A percentile compares a stretch with the other conserved stretches of the same genome.
phyloP scores from a whole-genome alignment of 2,888 invertebrate species.

The Odontothrips loti region DNA sequence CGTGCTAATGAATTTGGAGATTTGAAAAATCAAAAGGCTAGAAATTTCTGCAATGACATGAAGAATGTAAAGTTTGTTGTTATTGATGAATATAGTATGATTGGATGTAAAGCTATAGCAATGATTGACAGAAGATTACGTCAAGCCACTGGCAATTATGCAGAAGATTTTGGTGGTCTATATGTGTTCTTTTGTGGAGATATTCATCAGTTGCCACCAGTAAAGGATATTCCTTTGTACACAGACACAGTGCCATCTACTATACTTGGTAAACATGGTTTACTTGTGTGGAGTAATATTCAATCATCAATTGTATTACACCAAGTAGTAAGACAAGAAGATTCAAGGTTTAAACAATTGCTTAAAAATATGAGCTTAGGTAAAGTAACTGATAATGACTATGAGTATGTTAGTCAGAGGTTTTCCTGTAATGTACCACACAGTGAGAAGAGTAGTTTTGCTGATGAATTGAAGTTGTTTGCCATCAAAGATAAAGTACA shows the following conservation, averaged over 20 bases:
- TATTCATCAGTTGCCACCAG: neutral
- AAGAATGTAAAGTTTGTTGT: neutral
- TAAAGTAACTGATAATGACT: neutral
- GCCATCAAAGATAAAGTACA: neutral
- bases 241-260: rapidly evolving
- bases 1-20: no score
- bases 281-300: neutral
- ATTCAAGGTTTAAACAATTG: neutral
- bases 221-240: neutral
- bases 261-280: rapidly evolving
- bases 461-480: neutral
- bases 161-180: neutral
- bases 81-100: neutral
- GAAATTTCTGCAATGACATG: neutral
- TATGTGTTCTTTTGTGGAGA: neutral
- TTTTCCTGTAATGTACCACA: neutral
- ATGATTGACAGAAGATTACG: no score
- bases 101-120: neutral
- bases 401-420: neutral
- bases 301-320: neutral
- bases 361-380: neutral
- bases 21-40: neutral
- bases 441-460: neutral
- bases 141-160: no score
- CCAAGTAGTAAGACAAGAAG: neutral